Base-by-base conservation (phyloP, 1,140 invertebrate genomes). In the Drosophila tani region DNA sequence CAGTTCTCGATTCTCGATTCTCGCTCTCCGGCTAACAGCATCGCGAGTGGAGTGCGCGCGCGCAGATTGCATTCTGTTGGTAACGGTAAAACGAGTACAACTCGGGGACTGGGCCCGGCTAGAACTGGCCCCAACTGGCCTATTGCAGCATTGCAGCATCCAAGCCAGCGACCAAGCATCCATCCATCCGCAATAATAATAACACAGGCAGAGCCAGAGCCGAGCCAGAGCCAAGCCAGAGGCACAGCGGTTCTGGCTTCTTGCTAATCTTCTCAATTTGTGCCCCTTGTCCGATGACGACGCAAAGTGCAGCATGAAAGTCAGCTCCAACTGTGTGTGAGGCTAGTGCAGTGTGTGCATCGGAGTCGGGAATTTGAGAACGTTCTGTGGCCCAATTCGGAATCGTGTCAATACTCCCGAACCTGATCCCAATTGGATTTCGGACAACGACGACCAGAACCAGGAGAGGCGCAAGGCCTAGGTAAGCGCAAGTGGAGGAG, bases 31-130 rank as follows among this genome's bases (percentile, higher is more conserved):
- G 67, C 58, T 79, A 82, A 84, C 82, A 85, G 78, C 80, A 88
- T 88, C 66, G 78, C 85, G 81, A 90, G 77, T 74, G 67, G 47
- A 69, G 67, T 69, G 81, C 70, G 81, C 75, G 75, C 69, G 78
- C 76, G 80, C 77, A 82, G 84, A 87, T 87, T 87, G 84, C 86
- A 87, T 90, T 90, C 85, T 41, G 62, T 3, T 58, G 53, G 57
- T 90, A 90, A 90, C 86, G 82, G 86, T 91, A 90, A 90, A 91
- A 91, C 86, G 86, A 90, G 86, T 90, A 91, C 53, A 24, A 56
- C 53, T 56, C 53, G 53, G 53, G 35, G 53, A 56, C 82, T 81
- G 70, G 82, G 74, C 82, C 79, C 71, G 83, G 79, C 79, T 68
- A 56, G 67, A 81, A 75, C 75, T 86, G 67, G 73, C 71, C 70